A percentile compares a stretch with the other conserved stretches of the same genome.
These are phyloP conservation scores for Mastacembelus armatus DNA, from an alignment of 2,797 vertebrate genomes.

Conservation along the genomic window DNA sequence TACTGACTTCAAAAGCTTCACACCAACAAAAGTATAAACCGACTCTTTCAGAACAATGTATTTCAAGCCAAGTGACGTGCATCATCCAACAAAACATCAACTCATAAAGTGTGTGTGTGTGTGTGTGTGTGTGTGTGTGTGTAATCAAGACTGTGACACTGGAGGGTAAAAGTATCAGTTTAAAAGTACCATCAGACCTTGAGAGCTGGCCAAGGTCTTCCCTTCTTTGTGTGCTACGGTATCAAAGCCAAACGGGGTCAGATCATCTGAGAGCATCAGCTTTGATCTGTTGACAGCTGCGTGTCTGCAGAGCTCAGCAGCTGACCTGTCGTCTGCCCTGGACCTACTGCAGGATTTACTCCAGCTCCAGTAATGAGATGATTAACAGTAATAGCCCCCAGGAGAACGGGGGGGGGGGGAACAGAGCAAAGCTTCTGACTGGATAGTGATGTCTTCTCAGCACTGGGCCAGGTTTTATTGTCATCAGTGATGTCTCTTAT, in stretches of 20 bases:
- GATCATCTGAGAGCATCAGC: conserved; percentile 71
- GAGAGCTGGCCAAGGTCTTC: conserved; percentile 71
- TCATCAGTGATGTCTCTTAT: too few relatives aligned
- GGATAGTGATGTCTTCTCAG: too few relatives aligned
- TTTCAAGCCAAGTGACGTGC: conserved; percentile 49
- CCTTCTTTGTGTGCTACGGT: conserved; percentile 74
- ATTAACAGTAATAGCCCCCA: conserved; percentile 81
- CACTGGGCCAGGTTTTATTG: too few relatives aligned
- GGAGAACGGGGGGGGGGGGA: conserved; percentile 52
- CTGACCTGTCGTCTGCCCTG: conserved; percentile 82
- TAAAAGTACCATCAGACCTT: conserved; percentile 80
- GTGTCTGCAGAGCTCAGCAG: conserved; percentile 74
- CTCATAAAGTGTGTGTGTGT: conserved; percentile 67
- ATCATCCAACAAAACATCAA: conserved; percentile 54
- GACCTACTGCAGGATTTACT: conserved; percentile 74
- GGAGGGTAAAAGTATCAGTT: conserved; percentile 73
- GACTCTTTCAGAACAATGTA: too few relatives aligned
- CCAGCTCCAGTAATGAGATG: conserved; percentile 81
- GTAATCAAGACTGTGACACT: conserved; percentile 49
- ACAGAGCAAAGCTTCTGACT: too few relatives aligned
- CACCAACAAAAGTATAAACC: too few relatives aligned
- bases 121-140: too few relatives aligned
- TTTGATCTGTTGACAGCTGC: conserved; percentile 81
- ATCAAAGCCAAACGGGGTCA: conserved; percentile 79
- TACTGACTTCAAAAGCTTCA: too few relatives aligned